Evolutionary conservation across 2,888 invertebrate species (phyloP).

Genomic region (Latheticus oryzae): DNA sequence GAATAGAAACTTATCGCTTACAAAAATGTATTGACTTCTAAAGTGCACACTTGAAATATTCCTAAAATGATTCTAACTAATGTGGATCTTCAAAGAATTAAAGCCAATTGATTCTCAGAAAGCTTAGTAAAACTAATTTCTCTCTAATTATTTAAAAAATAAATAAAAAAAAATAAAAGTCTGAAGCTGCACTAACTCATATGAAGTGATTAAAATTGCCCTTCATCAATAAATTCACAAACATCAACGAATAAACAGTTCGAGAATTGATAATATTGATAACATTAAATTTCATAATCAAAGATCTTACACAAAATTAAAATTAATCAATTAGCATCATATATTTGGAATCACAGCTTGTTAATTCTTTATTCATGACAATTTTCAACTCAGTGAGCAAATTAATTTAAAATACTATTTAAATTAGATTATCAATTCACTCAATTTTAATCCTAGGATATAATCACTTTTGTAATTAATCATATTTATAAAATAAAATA

Average conservation of each 20-base stretch:
- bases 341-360: constrained; percentile 17
- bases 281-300: no score
- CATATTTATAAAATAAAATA: constrained; percentile 41
- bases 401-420: constrained; percentile 42
- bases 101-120: constrained; percentile 16
- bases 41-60: constrained; percentile 35
- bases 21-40: constrained; percentile 43
- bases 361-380: constrained; percentile 36
- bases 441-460: constrained; percentile 47
- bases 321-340: no score
- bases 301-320: no score
- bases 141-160: constrained; percentile 4
- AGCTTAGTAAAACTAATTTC: constrained; percentile 13
- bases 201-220: no score
- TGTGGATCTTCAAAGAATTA: constrained; percentile 12
- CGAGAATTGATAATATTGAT: no score
- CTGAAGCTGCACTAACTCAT: constrained; percentile 7
- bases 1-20: constrained; percentile 43
- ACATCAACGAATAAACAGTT: no score
- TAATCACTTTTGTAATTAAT: constrained; percentile 51
- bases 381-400: constrained; percentile 38
- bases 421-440: constrained; percentile 49
- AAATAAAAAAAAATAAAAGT: constrained; percentile 15
- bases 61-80: no score
- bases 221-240: no score